phyloP scores from a whole-genome alignment of 2,797 vertebrate genomes.

The Neopelma chrysocephalum region DNA sequence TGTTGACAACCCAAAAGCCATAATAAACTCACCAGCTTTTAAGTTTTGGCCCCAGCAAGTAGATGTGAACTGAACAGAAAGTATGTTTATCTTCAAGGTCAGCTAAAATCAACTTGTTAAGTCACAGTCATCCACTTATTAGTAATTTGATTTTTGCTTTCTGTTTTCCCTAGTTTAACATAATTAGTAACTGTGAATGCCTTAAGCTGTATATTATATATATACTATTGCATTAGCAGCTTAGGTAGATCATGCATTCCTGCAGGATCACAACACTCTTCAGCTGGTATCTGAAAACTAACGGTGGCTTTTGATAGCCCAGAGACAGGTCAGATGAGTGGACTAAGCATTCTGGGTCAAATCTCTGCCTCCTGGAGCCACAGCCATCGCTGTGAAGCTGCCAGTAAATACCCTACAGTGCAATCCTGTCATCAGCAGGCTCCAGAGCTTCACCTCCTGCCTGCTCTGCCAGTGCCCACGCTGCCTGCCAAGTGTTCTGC shows the following conservation, averaged over 20 bases:
- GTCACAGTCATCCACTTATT: background rate
- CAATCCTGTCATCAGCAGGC: background rate
- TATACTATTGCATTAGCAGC: background rate
- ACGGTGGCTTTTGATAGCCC: background rate
- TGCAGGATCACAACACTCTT: background rate
- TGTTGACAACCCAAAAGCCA: background rate
- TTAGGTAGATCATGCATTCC: background rate
- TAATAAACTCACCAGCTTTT: background rate
- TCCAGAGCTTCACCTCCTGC: background rate
- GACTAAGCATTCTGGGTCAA: background rate
- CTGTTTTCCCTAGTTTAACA: background rate
- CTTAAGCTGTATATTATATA: background rate
- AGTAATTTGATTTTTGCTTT: background rate
- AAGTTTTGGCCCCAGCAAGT: background rate
- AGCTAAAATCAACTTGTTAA: background rate
- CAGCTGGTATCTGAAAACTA: background rate
- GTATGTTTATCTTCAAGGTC: background rate
- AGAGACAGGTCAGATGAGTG: background rate
- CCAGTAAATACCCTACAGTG: background rate
- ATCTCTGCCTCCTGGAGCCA: background rate
- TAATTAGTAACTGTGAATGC: background rate
- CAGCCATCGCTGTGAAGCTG: background rate
- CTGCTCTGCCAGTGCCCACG: rapidly evolving
- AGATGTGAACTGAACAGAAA: background rate
- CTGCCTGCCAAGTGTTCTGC: background rate